Evolutionary conservation across 2,888 invertebrate genomes (phyloP), one percentile per base, ranked within the genome.

Genomic region (Dynastes hyllus): DNA sequence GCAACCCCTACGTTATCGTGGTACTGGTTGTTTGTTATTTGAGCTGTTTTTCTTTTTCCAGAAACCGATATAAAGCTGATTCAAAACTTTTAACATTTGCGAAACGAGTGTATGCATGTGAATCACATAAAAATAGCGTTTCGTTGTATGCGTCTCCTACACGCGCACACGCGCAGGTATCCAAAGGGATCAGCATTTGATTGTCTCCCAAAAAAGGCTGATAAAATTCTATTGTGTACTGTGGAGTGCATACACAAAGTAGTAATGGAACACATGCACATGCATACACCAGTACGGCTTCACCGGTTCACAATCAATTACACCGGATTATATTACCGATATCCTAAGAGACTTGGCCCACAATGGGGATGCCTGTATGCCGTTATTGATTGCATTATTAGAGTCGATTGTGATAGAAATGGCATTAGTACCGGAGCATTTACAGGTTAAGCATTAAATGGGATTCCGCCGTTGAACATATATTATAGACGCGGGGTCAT

Each of bases 321-420:
- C 27, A 16, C 27, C 22, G 45, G 73, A 73, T 73, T 73, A 73
- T 58, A 73, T 73, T 73, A 73, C 73, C 11, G 73, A 61, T 45
- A 73, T 73, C 73, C 73, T 73, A 73, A 73, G 73, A 73, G 73
- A 73, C 73, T 58, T 11, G 13, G 55, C 11, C 40, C 40, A 73
- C 58, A 73, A 73, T 61, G 73, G 61, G 37, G 11, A 55, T 22
- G 73, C 73, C 40, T 61, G 73, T 40, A 61, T 55, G 70, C 55
- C 29, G 32, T 58, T 73, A 61, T 73, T 73, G 73, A 73, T 73
- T 73, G 58, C 73, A 61, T 61, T 75, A 75, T 45, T 61, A 58
- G 55, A 71, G 71, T 37, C 71, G 61, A 75, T 75, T 75, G 73
- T 75, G 63, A 75, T 75, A 61, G 73, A 75, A 75, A 75, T 16